A percentile compares a stretch with the other conserved stretches of the same genome.
phyloP scores from a whole-genome alignment of 2,888 invertebrate species.

The Timandra comae region DNA sequence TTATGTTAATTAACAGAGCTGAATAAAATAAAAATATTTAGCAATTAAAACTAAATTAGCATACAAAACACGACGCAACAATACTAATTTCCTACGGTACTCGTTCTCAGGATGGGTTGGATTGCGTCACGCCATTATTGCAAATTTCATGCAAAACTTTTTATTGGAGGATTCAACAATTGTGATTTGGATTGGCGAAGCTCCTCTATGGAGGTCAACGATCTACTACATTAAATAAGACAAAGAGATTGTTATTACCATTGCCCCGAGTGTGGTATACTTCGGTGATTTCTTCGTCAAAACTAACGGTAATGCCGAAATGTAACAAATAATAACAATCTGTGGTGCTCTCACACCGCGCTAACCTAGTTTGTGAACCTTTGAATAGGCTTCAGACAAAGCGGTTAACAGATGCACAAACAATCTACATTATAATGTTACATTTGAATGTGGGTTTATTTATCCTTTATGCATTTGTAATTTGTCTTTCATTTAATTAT shows the following conservation, averaged over 20 bases:
- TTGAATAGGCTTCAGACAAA: too few relatives aligned
- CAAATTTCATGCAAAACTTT: not conserved
- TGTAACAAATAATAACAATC: constrained; percentile 3
- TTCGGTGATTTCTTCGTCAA: constrained; percentile 10
- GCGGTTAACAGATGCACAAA: too few relatives aligned
- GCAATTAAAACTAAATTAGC: constrained; percentile 9
- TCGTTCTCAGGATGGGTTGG: constrained; percentile 3
- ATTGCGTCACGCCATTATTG: constrained; percentile 5
- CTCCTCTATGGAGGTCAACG: constrained; percentile 13
- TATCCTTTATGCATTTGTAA: too few relatives aligned
- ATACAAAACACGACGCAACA: constrained; percentile 11
- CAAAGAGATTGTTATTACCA: constrained; percentile 16
- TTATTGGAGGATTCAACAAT: too few relatives aligned
- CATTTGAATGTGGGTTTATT: too few relatives aligned
- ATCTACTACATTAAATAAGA: constrained; percentile 15
- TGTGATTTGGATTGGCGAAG: constrained; percentile 1
- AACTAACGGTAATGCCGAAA: constrained; percentile 14
- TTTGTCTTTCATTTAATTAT: too few relatives aligned
- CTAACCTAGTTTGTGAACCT: too few relatives aligned
- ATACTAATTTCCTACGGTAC: constrained; percentile 1
- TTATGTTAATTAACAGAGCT: too few relatives aligned
- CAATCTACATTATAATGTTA: too few relatives aligned
- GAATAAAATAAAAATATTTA: too few relatives aligned
- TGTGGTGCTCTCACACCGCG: too few relatives aligned
- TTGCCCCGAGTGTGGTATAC: constrained; percentile 4